Evolutionary conservation across 1,140 invertebrate genomes (phyloP), one percentile per base, ranked within the genome.

Genomic region (Megalopta genalis): DNA sequence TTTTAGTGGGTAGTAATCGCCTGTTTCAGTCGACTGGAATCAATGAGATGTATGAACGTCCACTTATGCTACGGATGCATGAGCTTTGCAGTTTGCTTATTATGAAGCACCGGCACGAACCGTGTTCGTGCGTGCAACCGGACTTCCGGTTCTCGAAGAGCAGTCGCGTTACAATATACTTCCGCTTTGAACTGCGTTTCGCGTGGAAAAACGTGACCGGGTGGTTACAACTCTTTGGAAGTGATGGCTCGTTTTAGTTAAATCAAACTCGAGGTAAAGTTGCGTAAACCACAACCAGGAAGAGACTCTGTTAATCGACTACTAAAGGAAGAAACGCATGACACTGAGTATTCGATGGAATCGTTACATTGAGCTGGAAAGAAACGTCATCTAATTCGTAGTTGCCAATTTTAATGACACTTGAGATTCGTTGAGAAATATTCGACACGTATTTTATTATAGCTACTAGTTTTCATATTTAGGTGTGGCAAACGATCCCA

Each of bases 21-120:
- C 46, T 49, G 12, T 49, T 52, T 52, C 18, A 14, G 16, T 57
- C 8, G 52, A 54, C 7, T 8, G 6, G 21, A 54, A 54, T 54
- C 4, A 54, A 18, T 52, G 32, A 32, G 32, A 32, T 32, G 4
- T 32, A 32, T 18, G 42, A 52, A 52, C 6, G 18, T 52, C 16
- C 49, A 18, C 16, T 12, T 12, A 0, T 18, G 49, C 6, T 18
- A 52, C 5, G 49, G 16, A 52, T 57, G 18, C 54, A n/a, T 57
- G 18, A 57, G 8, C 2, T 57, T 7, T 10, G 54, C 54, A 57
- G 54, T 57, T 9, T n/a, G n/a, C 5, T 60, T 21, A 7, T 49
- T 25, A 46, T n/a, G 37, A 68, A 64, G 46, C 23, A 77, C 25
- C 69, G 32, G 54, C 54, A 23, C 54, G 37, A 78, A 72, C 54